Percentiles rank a stretch among this genome's conserved stretches.
phyloP scores from a whole-genome alignment of 2,113 vertebrate genomes.

The Tor tambroides region DNA sequence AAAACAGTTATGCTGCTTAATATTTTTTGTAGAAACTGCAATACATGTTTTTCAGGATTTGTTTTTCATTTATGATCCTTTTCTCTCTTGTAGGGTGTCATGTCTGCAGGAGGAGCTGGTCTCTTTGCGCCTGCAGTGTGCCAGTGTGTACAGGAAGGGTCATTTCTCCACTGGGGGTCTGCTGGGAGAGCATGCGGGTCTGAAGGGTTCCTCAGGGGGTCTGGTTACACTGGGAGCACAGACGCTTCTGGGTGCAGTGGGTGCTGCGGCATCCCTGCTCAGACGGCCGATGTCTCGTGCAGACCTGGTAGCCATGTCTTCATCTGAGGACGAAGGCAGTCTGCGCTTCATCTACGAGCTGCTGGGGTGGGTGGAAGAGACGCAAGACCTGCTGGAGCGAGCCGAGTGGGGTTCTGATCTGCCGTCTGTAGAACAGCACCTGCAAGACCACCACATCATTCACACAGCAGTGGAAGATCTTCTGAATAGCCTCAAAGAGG shows the following conservation, averaged over 20 bases:
- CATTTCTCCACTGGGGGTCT: slow-evolving; percentile 79
- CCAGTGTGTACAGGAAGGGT: slow-evolving; percentile 92
- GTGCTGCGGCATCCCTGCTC: slow-evolving; percentile 83
- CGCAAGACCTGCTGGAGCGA: slow-evolving; percentile 90
- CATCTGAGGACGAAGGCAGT: slow-evolving; percentile 94
- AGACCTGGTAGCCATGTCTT: slow-evolving; percentile 92
- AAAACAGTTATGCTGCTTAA: no score
- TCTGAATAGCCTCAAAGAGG: slow-evolving; percentile 87
- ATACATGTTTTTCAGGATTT: not conserved
- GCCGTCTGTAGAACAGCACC: slow-evolving; percentile 88
- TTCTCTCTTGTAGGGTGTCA: slow-evolving; percentile 77
- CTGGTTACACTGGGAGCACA: slow-evolving; percentile 72
- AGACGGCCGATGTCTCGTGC: slow-evolving; percentile 86
- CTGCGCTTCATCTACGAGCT: slow-evolving; percentile 96
- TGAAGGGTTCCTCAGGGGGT: slow-evolving; percentile 74
- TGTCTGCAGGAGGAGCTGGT: slow-evolving; percentile 94
- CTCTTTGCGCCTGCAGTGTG: slow-evolving; percentile 89
- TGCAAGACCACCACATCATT: slow-evolving; percentile 85
- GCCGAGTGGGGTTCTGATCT: slow-evolving; percentile 95
- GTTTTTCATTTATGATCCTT: not conserved
- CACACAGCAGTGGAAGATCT: slow-evolving; percentile 89
- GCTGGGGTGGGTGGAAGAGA: slow-evolving; percentile 97
- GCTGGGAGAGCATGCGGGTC: slow-evolving; percentile 70
- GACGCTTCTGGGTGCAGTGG: slow-evolving; percentile 73
- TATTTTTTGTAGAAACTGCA: not conserved